Base-by-base conservation (phyloP, 2,797 vertebrate genomes). In the Onychomys torridus region DNA sequence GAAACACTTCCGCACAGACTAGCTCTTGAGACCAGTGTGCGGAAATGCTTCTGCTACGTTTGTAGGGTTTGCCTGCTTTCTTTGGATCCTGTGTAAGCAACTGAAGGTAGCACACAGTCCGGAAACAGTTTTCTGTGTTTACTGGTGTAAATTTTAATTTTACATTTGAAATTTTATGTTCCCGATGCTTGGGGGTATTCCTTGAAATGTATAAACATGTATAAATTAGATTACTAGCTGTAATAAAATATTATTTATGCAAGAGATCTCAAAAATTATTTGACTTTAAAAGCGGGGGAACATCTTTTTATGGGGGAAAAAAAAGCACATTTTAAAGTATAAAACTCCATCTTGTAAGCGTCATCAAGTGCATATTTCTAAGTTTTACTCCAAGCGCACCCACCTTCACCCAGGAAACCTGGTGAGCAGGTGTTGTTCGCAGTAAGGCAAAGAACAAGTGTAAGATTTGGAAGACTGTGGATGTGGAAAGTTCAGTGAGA, bases 31-130 rank as follows among this genome's bases (percentile, higher is more conserved):
- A 98, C 98, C 99, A 99, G 99, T 99, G 99, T 99, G 99, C 98
- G 98, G 99, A 99, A 99, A 99, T 98, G 99, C 99, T 99, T 99
- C 99, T 99, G 99, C 98, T 99, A 98, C 98, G 90, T 99, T 99
- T 99, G 98, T 99, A 99, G 99, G 98, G 99, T 98, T 98, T 98
- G 88, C 97, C 98, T 96, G 55, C 98, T 93, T 96, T 97, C 96
- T 97, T 96, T 87, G 89, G 96, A 78, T 97, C 98, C 96, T 95
- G 93, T 90, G 96, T 98, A 88, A 97, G 90, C 71, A 98, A 69
- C 97, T 97, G 96, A 94, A 97, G 95, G 92, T 78, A 97, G 73
- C 29, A 37, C 59, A n/a, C 32, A 96, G 90, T 97, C 93, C 89
- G 96, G 95, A 98, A 98, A 79, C 90, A 94, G 85, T 52, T 88